Evolutionary conservation across 1,140 invertebrate species (phyloP), one percentile per base, ranked within the genome.

Genomic region (Diprion similis): DNA sequence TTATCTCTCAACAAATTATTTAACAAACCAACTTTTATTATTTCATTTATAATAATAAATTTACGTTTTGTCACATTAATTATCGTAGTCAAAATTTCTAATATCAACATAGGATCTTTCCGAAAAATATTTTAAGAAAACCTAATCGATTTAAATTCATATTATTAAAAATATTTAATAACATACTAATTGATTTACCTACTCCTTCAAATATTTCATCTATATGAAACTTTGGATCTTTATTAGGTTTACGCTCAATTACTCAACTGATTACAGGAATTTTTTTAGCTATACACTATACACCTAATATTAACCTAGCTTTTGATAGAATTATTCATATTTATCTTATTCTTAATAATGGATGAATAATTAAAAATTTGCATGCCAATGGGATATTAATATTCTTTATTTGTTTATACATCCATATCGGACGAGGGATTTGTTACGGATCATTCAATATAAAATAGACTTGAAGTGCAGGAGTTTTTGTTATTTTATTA

Each of bases 281-380:
- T 79, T 91, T 92, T 83, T 84, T 91, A 88, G 86, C 90, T 6
- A 91, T 91, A 88, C 89, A 92, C 83, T 92, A 91, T 86, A 86
- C 84, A 64, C 81, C 89, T 37, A 86, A 90, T 85, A 83, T 90
- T 75, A 81, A 87, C 74, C 77, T 89, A 83, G 89, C 91, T 15
- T 92, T 92, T 86, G 82, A 87, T 78, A 91, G 89, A 83, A 85
- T 92, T 71, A 88, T 83, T 79, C 86, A 85, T 76, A 87, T 88
- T 80, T 84, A 85, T 71, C 86, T 86, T 82, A 85, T 90, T 84
- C 87, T 90, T 70, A 89, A 89, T 82, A 87, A 89, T 79, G 88
- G 88, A 64, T 92, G 89, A 88, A 77, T 91, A 80, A 79, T 91
- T 73, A 90, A 89, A 75, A 86, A 85, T 68, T 66, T 91, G n/a